These are phyloP conservation scores for Plotosus lineatus DNA, from an alignment of 2,113 vertebrate genomes.

Conservation along the genomic window DNA sequence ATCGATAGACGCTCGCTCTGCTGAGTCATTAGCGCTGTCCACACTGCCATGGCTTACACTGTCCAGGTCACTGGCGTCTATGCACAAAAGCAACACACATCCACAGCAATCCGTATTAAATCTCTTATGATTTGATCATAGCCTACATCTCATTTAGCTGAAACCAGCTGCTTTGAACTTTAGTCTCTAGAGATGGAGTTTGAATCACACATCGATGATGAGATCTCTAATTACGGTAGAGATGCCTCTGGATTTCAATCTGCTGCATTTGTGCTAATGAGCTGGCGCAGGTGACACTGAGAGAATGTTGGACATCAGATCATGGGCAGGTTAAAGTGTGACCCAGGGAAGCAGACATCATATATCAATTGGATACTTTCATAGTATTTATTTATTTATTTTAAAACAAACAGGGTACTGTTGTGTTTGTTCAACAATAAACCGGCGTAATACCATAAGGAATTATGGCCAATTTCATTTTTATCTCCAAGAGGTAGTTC, in stretches of 20 bases:
- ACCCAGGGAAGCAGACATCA: slow-evolving; percentile 40
- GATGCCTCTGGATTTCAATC: background rate
- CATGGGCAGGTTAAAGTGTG: slow-evolving; percentile 47
- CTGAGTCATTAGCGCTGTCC: slow-evolving; percentile 81
- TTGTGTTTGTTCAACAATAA: background rate
- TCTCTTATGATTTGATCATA: no score
- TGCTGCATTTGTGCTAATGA: slow-evolving; percentile 44
- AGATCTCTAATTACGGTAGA: slow-evolving; percentile 11
- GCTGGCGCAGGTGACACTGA: slow-evolving; percentile 28
- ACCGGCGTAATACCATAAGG: background rate
- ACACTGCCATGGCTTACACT: slow-evolving; percentile 84
- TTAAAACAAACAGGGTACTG: no score
- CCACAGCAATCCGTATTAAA: background rate
- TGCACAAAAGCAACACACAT: slow-evolving; percentile 55
- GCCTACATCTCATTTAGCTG: background rate
- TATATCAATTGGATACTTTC: slow-evolving; percentile 57
- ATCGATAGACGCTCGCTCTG: slow-evolving; percentile 79
- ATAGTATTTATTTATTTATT: no score
- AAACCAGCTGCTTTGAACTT: background rate
- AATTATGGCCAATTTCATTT: no score
- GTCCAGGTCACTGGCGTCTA: slow-evolving; percentile 85
- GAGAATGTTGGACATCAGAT: slow-evolving; percentile 48
- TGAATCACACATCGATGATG: background rate
- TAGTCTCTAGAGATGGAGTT: background rate
- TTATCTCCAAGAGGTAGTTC: no score